Evolutionary conservation across 2,888 invertebrate species (phyloP).

Genomic region (Zaprionus bogoriensis): DNA sequence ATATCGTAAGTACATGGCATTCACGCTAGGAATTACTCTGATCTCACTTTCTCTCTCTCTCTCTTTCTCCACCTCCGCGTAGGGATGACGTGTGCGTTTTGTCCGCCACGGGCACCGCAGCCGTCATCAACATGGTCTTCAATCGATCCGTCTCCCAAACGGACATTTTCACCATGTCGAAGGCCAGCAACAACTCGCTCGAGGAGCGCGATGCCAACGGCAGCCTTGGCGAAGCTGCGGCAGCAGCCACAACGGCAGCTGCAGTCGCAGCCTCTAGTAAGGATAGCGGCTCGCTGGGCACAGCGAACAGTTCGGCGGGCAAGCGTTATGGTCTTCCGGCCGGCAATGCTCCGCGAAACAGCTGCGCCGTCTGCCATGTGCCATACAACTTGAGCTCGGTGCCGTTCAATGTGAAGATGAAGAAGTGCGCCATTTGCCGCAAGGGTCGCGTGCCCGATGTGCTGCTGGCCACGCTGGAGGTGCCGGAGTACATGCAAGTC

Average conservation of each 20-base stretch:
- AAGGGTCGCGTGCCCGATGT: conserved; percentile 95
- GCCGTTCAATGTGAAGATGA: conserved; percentile 89
- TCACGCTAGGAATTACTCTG: too few species aligned
- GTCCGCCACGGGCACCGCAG: conserved; percentile 97
- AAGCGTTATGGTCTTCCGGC: conserved; percentile 60
- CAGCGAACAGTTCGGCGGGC: conserved; percentile 42
- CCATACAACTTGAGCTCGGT: conserved; percentile 90
- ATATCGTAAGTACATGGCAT: conserved; percentile 88
- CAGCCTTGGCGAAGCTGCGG: conserved; percentile 46
- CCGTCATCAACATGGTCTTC: conserved; percentile 88
- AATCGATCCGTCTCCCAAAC: conserved; percentile 81
- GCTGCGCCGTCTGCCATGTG: conserved; percentile 87
- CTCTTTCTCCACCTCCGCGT: conserved; percentile 35
- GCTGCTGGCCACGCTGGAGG: conserved; percentile 93
- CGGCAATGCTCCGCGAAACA: conserved; percentile 54
- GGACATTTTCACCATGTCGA: conserved; percentile 74
- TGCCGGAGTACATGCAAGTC: conserved; percentile 89
- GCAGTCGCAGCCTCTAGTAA: conserved; percentile 38
- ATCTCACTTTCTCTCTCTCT: not conserved
- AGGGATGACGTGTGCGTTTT: conserved; percentile 98
- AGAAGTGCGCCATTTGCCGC: conserved; percentile 89
- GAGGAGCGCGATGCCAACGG: conserved; percentile 83
- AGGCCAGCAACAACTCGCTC: conserved; percentile 82
- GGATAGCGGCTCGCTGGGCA: conserved; percentile 68
- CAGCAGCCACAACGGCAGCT: not conserved